Conservation (phyloP, 2,113 vertebrate species). For the Lagopus muta region DNA sequence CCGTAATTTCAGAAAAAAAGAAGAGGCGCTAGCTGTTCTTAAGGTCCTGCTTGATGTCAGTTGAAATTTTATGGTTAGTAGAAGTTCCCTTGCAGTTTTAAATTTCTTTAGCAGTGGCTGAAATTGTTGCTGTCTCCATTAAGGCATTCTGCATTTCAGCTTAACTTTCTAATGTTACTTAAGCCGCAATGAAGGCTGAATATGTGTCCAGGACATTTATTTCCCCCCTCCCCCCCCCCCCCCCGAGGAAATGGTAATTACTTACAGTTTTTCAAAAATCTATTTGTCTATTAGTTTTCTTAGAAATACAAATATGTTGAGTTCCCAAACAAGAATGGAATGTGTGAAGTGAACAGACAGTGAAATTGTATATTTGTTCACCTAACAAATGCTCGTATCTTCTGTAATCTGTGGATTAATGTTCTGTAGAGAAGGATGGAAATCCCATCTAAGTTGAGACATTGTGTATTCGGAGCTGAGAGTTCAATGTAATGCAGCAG, state of each 20-base stretch:
- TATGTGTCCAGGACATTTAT: background rate
- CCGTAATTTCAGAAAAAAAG: background rate
- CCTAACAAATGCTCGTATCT: background rate
- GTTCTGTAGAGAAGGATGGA: background rate
- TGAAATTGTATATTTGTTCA: background rate
- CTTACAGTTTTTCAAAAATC: background rate
- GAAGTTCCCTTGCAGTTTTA: background rate
- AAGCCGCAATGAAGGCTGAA: background rate
- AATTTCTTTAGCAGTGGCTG: background rate
- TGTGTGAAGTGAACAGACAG: background rate
- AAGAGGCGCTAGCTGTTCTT: background rate
- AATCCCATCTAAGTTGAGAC: background rate
- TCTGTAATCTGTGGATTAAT: background rate
- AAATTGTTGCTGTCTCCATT: background rate
- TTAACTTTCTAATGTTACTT: background rate
- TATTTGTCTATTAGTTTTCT: background rate
- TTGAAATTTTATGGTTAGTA: background rate
- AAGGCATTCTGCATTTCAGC: background rate
- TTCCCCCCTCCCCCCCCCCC: too few relatives aligned
- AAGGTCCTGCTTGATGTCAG: background rate
- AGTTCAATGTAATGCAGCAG: rapidly evolving
- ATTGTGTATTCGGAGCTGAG: background rate
- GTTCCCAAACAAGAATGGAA: background rate
- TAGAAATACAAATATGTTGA: background rate
- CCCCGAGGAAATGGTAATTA: background rate